Evolutionary conservation across 1,140 invertebrate genomes (phyloP).

Genomic region (Hestina assimilis): DNA sequence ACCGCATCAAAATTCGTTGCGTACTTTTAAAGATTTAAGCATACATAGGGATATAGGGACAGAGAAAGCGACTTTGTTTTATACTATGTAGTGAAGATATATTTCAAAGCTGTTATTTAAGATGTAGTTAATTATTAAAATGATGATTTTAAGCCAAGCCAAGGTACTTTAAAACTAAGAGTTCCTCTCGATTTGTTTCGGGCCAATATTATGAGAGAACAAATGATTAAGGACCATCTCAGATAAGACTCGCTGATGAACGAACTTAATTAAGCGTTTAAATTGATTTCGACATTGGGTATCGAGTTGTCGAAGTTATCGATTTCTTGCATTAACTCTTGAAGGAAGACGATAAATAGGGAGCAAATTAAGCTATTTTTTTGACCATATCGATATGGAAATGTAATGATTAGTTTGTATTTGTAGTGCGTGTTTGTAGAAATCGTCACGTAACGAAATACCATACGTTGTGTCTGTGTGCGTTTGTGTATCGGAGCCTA

Average conservation of each 20-base stretch:
- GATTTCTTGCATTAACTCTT: conserved; percentile 33
- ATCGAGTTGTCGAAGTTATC: conserved; percentile 66
- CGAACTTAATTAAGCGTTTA: conserved; percentile 72
- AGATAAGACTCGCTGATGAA: conserved; percentile 65
- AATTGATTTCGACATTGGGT: conserved; percentile 66
- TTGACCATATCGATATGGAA: too few species aligned
- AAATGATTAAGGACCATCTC: conserved; percentile 54
- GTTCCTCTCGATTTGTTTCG: conserved; percentile 9
- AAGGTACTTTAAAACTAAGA: background rate
- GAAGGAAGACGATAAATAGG: background rate
- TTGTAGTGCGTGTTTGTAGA: too few species aligned
- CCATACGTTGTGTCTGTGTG: too few species aligned
- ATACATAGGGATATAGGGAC: too few species aligned
- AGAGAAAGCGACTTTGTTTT: too few species aligned
- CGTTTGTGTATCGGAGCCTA: too few species aligned
- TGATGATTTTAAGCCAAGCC: background rate
- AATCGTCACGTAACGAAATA: too few species aligned
- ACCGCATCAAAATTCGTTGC: too few species aligned
- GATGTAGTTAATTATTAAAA: background rate
- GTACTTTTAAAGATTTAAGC: too few species aligned
- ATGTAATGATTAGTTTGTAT: too few species aligned
- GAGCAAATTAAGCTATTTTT: too few species aligned
- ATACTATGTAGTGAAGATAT: background rate
- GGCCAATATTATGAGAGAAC: conserved; percentile 48
- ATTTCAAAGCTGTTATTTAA: background rate